phyloP scores from a whole-genome alignment of 2,113 vertebrate species.

The Hydrochoerus hydrochaeris region DNA sequence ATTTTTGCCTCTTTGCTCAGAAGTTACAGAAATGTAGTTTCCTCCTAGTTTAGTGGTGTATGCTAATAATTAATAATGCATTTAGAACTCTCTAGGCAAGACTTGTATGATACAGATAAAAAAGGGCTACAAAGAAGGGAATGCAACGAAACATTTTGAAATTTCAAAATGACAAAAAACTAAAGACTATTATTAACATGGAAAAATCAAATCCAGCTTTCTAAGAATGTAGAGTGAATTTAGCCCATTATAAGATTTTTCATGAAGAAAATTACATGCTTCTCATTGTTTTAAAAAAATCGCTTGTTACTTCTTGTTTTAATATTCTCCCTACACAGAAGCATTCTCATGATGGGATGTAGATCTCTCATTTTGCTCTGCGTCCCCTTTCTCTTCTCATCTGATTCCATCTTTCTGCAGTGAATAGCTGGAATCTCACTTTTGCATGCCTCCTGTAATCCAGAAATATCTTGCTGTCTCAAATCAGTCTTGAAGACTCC shows the following conservation, averaged over 20 bases:
- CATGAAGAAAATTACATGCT: neutral
- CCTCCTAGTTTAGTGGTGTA: neutral
- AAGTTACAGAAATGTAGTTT: conserved; percentile 39
- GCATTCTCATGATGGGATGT: neutral
- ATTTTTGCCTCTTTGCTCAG: conserved; percentile 47
- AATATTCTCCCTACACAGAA: neutral
- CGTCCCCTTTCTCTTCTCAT: neutral
- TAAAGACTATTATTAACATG: neutral
- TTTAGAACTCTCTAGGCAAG: neutral
- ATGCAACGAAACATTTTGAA: conserved; percentile 23
- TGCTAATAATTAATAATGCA: conserved; percentile 46
- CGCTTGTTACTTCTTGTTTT: neutral
- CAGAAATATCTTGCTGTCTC: neutral
- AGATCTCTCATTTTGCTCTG: neutral
- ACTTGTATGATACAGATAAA: conserved; percentile 1
- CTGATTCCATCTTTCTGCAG: neutral
- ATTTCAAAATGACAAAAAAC: conserved; percentile 20
- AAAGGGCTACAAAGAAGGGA: neutral
- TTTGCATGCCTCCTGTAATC: neutral
- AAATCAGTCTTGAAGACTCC: neutral
- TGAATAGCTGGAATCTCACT: neutral
- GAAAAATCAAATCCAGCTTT: conserved; percentile 22
- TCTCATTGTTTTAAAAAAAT: conserved; percentile 5
- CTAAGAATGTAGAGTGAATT: neutral
- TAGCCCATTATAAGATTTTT: neutral